phyloP scores from a whole-genome alignment of 2,797 vertebrate genomes.

The Falco cherrug region DNA sequence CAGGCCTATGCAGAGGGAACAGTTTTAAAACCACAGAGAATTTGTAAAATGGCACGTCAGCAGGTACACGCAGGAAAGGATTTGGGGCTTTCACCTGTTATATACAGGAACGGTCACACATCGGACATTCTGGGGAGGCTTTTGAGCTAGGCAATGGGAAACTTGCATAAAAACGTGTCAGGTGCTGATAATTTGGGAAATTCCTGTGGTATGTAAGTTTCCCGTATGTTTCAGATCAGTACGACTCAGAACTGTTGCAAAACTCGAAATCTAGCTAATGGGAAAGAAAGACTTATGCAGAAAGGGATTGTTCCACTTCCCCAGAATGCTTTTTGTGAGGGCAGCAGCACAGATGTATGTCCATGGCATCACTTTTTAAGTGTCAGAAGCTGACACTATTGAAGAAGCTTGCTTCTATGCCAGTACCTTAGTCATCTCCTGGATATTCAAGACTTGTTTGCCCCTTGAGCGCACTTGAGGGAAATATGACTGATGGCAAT shows the following conservation, averaged over 20 bases:
- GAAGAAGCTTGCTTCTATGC: neutral
- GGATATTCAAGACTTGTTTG: neutral
- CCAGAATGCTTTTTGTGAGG: neutral
- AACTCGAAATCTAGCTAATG: neutral
- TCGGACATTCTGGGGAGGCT: neutral
- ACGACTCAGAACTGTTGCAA: neutral
- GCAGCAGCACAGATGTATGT: neutral
- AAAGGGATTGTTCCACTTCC: neutral
- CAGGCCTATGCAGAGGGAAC: neutral
- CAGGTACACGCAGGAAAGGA: rapidly evolving
- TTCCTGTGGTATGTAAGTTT: neutral
- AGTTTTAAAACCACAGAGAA: neutral
- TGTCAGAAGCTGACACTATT: neutral
- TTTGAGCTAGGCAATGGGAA: neutral
- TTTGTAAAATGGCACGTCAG: rapidly evolving
- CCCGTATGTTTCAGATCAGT: neutral
- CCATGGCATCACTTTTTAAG: neutral
- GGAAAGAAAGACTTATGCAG: neutral
- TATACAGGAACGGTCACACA: neutral
- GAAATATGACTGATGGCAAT: constrained; percentile 32
- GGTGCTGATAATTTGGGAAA: neutral
- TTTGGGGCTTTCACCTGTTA: neutral
- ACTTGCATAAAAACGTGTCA: neutral
- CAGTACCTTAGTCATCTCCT: neutral
- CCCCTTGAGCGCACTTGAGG: neutral